phyloP scores from a whole-genome alignment of 1,140 invertebrate species.

The Drosophila parabipectinata region DNA sequence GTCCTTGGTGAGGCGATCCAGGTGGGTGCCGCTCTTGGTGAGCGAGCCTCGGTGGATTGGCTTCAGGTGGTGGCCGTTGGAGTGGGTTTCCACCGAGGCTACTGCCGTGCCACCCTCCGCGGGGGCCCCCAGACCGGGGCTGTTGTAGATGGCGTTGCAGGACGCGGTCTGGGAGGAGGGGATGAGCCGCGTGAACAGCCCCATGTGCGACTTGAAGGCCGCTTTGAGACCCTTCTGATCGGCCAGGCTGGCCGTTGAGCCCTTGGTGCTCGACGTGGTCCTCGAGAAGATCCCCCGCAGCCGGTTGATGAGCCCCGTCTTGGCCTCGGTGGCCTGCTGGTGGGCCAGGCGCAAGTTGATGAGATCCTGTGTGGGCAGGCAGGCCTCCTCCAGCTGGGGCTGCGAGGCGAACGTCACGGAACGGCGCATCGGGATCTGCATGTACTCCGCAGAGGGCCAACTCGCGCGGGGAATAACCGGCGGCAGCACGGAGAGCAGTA shows the following conservation, averaged over 20 bases:
- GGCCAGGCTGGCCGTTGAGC: constrained; percentile 86
- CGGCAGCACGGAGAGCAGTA: constrained; percentile 89
- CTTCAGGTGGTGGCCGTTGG: constrained; percentile 75
- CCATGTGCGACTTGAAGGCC: constrained; percentile 89
- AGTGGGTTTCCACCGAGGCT: constrained; percentile 23
- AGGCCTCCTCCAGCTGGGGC: constrained; percentile 86
- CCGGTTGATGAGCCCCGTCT: constrained; percentile 85
- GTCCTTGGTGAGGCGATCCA: constrained; percentile 71
- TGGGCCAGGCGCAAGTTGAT: constrained; percentile 85
- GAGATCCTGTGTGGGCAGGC: constrained; percentile 85
- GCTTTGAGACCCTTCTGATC: constrained; percentile 87
- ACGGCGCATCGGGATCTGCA: constrained; percentile 85
- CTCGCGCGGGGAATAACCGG: constrained; percentile 90
- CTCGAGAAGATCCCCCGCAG: constrained; percentile 82
- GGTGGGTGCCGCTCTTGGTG: constrained; percentile 85
- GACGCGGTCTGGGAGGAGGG: constrained; percentile 87
- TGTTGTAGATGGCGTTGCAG: constrained; percentile 86
- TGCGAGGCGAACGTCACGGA: constrained; percentile 88
- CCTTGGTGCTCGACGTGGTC: constrained; percentile 77
- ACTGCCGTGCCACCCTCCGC: not conserved
- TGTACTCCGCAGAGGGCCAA: constrained; percentile 89
- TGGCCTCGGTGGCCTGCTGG: constrained; percentile 85
- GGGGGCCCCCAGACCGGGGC: constrained; percentile 32
- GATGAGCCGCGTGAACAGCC: constrained; percentile 88
- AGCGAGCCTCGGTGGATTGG: constrained; percentile 85